Evolutionary conservation across 2,797 vertebrate genomes (phyloP).

Genomic region (Decapterus maruadsi): DNA sequence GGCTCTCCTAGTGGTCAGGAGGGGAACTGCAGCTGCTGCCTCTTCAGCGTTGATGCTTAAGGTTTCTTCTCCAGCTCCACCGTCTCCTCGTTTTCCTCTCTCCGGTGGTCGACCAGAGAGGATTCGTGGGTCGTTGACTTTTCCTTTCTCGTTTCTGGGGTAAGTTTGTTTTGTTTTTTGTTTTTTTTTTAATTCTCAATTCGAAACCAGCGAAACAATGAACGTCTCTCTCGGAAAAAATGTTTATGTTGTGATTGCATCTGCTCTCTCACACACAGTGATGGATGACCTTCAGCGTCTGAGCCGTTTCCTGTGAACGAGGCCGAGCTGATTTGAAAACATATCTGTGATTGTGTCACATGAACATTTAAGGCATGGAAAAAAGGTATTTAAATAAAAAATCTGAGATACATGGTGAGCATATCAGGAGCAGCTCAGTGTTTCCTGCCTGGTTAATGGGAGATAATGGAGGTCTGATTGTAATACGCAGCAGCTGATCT

Average conservation of each 20-base stretch:
- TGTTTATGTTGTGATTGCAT: conserved; percentile 32
- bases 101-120: too few relatives aligned
- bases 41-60: too few relatives aligned
- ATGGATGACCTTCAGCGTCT: conserved; percentile 36
- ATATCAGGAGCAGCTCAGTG: conserved; percentile 21
- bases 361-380: conserved; percentile 41
- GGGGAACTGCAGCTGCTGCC: too few relatives aligned
- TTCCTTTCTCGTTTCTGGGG: too few relatives aligned
- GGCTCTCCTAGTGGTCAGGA: too few relatives aligned
- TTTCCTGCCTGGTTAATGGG: conserved; percentile 65
- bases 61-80: too few relatives aligned
- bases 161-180: not conserved
- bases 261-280: conserved; percentile 33
- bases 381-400: conserved; percentile 12
- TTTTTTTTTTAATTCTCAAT: not conserved
- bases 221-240: not conserved
- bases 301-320: conserved; percentile 38
- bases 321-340: conserved; percentile 17
- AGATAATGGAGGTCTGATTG: conserved; percentile 69
- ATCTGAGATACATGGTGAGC: not conserved
- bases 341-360: conserved; percentile 39
- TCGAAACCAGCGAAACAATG: not conserved
- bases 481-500: conserved; percentile 41
- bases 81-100: too few relatives aligned
- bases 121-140: not conserved